A percentile compares a stretch with the other conserved stretches of the same genome.
Conservation (phyloP, 1,140 invertebrate species). For the Sipha flava region DNA sequence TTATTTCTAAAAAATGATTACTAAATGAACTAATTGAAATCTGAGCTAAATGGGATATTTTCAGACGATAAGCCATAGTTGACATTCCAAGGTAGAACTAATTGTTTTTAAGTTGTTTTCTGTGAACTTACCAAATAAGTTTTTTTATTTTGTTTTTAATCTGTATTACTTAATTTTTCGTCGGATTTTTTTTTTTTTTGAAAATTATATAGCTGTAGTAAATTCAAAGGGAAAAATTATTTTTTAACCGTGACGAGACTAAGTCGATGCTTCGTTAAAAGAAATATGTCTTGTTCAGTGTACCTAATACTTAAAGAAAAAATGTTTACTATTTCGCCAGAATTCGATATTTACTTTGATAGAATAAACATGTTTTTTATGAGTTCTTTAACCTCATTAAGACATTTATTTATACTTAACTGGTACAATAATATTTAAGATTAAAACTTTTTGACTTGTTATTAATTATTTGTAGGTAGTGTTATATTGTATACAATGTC, state of each 20-base stretch:
- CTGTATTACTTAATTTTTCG: neutral
- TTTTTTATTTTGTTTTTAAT: neutral
- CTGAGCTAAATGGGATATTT: neutral
- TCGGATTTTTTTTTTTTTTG: neutral
- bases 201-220: neutral
- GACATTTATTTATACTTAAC: neutral
- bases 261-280: neutral
- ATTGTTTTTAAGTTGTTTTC: neutral
- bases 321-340: neutral
- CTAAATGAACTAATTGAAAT: neutral
- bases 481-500: neutral
- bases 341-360: neutral
- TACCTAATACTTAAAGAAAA: neutral
- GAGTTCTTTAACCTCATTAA: neutral
- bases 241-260: neutral
- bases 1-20: neutral
- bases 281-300: neutral
- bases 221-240: neutral
- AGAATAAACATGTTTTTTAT: neutral
- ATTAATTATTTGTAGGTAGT: neutral
- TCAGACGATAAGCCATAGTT: neutral
- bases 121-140: too few relatives aligned
- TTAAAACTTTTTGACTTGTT: neutral
- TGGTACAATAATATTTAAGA: neutral
- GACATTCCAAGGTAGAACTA: neutral